phyloP scores from a whole-genome alignment of 2,888 invertebrate species.

The Acanthosoma haemorrhoidale region DNA sequence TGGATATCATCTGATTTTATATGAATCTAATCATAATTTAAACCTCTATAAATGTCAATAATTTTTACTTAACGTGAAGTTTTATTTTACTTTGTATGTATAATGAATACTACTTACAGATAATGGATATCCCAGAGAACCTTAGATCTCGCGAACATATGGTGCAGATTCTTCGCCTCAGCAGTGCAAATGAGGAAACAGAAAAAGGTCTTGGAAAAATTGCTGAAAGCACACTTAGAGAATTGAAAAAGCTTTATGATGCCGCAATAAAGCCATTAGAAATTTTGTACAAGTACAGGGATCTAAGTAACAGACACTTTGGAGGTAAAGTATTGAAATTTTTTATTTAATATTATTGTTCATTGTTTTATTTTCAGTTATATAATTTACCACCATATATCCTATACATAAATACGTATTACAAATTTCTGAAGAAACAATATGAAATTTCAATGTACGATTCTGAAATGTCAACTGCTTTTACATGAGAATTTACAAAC shows the following conservation, averaged over 20 bases:
- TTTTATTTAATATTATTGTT: background rate
- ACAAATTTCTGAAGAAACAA: constrained; percentile 5
- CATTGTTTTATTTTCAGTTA: no score
- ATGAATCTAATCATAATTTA: no score
- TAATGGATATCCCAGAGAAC: constrained; percentile 68
- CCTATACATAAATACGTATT: background rate
- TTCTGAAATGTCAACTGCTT: no score
- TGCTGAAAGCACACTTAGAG: constrained; percentile 71
- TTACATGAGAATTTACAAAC: no score
- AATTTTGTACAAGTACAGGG: constrained; percentile 83
- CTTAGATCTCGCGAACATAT: constrained; percentile 75
- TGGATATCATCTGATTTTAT: no score
- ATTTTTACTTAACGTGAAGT: no score
- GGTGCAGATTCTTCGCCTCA: constrained; percentile 69
- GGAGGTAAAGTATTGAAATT: constrained; percentile 54
- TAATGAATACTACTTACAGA: constrained; percentile 49
- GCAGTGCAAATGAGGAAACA: constrained; percentile 63
- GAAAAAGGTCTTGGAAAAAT: constrained; percentile 67
- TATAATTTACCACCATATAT: no score
- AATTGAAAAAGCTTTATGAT: constrained; percentile 80
- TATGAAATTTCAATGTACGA: no score
- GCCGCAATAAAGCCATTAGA: constrained; percentile 84
- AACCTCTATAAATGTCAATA: no score
- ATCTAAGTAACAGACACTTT: constrained; percentile 85
- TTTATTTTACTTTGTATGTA: no score